Base-by-base conservation (phyloP, 2,888 invertebrate genomes). In the Folsomia candida region DNA sequence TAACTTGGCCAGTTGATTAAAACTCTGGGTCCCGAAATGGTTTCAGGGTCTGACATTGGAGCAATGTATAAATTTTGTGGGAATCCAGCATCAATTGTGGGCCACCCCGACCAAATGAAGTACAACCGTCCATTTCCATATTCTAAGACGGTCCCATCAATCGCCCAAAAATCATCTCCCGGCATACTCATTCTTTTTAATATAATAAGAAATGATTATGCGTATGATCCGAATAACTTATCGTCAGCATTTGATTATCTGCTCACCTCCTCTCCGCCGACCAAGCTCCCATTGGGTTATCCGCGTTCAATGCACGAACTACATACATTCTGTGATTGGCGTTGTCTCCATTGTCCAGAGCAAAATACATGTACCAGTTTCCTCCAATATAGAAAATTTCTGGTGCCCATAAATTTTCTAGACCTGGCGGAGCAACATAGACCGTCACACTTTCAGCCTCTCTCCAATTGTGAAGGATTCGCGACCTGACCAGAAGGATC, bases 11-110 rank as follows among this genome's bases (percentile, higher is more conserved):
- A 70, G 14, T 75, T 69, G 1, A 78, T 58, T 1, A 78, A 51
- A 4, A 75, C 78, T 51, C 79, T 64, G 1, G 64, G 29, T 1
- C 76, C 68, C 47, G 71, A 72, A 54, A 79, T 72, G 1, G 71
- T 69, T 70, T 73, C 76, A 14, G 79, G 78, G 47, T 78, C 74
- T 25, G 71, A 73, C 73, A 78, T 72, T 2, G 68, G 69, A n/a
- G 78, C 77, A 68, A 79, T 79, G 72, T 78, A 79, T 1, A 79
- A 54, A 62, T 79, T 79, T 68, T 79, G 79, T 6, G 79, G 79
- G 28, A 76, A 73, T 9, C 72, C 74, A 22, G 76, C 68, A 47
- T 77, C 67, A 4, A 72, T 69, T 11, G 68, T 71, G 26, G 76
- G 76, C 79, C 79, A 78, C 1, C 79, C 78, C 4, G 76, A 64